Evolutionary conservation across 2,888 invertebrate species (phyloP), one percentile per base, ranked within the genome.

Genomic region (Chalcosyrphus nemorum): DNA sequence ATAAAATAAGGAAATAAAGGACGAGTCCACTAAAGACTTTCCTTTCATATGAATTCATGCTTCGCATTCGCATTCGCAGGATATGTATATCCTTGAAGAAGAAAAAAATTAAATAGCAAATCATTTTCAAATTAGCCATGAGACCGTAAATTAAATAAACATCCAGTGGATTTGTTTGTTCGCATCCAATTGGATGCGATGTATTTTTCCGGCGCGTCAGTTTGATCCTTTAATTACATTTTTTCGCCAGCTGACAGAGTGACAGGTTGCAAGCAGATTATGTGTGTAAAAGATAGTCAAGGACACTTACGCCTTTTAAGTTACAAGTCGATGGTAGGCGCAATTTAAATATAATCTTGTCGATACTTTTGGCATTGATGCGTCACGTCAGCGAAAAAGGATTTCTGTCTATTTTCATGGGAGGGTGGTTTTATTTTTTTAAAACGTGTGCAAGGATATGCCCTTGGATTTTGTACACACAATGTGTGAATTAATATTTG

Each of bases 191-290:
- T 15, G 13, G n/a, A n/a, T 35, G 9, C n/a, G 2, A 19, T 21
- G 19, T 21, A 21, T 21, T 24, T 41, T 59, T 24, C n/a, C 9
- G 47, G 21, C 47, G 47, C 9, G 32, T 47, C 32, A 13, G 5
- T 2, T 35, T 32, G 47, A 47, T 47, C 47, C 47, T 47, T 47
- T 45, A 63, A 63, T 50, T 63, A 63, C 47, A 47, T 47, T 63
- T 63, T 63, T 7, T 1, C 15, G 13, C 32, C n/a, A 13, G 21
- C 4, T 35, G 47, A 63, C 32, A 47, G 35, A 32, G 13, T 63
- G 63, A 50, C 63, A 50, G 63, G 9, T 50, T 47, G 19, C 29
- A 50, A 63, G 32, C 9, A 21, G 21, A 47, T 47, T 35, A 19
- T 9, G 1, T 29, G 4, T 1, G 6, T 15, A 43, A 43, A 63